Percentiles rank a stretch among this genome's conserved stretches.
Conservation (phyloP, 2,113 vertebrate species). For the Addax nasomaculatus region DNA sequence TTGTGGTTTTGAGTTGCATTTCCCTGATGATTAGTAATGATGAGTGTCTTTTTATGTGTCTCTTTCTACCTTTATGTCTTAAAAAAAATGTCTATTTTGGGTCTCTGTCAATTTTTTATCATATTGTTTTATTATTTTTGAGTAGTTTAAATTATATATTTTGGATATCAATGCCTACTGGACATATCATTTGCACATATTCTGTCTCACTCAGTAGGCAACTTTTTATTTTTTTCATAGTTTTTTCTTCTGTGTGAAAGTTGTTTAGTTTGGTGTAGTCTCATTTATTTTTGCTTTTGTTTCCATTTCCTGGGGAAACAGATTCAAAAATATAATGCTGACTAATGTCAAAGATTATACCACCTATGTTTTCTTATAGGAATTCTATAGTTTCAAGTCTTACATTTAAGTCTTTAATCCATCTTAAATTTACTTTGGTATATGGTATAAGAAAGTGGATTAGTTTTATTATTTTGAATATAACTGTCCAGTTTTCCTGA, state of each 20-base stretch:
- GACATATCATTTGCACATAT: not conserved
- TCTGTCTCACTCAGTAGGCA: not conserved
- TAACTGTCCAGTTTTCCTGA: not conserved
- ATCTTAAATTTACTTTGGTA: not conserved
- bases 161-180: not conserved
- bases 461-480: not conserved
- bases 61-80: not conserved
- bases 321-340: not conserved
- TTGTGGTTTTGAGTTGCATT: not conserved
- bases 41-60: not conserved
- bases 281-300: not conserved
- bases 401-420: not conserved
- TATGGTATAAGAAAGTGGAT: not conserved
- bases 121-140: not conserved
- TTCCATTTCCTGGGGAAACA: not conserved
- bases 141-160: not conserved
- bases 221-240: not conserved
- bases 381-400: not conserved
- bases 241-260: not conserved
- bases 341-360: not conserved
- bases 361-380: not conserved
- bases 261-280: not conserved
- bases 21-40: not conserved
- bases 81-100: not conserved
- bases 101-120: not conserved